Conservation (phyloP, 2,113 vertebrate species). For the Kobus ellipsiprymnus region DNA sequence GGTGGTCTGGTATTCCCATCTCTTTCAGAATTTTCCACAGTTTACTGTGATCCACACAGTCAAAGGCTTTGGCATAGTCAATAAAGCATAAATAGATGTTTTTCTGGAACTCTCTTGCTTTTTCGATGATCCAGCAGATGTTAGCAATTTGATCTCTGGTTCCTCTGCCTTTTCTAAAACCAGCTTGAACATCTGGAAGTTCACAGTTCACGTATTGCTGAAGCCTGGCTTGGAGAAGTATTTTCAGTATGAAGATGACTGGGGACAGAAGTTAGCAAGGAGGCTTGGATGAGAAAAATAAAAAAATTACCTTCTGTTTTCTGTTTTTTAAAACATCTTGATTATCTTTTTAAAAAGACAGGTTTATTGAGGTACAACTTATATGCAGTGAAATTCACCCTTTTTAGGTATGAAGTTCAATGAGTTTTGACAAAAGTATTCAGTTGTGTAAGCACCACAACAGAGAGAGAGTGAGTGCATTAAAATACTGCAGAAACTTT, state of each 20-base stretch:
- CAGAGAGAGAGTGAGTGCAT: background rate
- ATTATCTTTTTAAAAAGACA: background rate
- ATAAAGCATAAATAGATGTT: too few species aligned
- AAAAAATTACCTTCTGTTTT: background rate
- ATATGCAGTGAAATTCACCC: background rate
- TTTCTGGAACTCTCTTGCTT: too few species aligned
- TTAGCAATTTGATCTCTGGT: too few species aligned
- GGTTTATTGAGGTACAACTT: background rate
- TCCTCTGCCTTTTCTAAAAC: too few species aligned
- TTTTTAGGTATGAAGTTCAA: background rate
- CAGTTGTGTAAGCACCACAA: background rate
- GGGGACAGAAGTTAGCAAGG: background rate
- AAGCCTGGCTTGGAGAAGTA: background rate
- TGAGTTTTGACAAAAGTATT: background rate
- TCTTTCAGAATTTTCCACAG: too few species aligned
- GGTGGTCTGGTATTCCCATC: too few species aligned
- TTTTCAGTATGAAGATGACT: background rate
- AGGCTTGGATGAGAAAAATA: background rate
- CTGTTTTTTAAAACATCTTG: background rate
- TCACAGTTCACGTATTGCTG: too few species aligned
- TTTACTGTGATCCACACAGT: too few species aligned
- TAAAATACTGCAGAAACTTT: background rate
- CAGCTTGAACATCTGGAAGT: too few species aligned
- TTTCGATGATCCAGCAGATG: rapidly evolving
- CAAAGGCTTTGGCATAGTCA: too few species aligned